These are phyloP conservation scores for Beroe ovata DNA, from an alignment of 37 sponge, comb jelly and placozoan genomes.

Conservation along the genomic window DNA sequence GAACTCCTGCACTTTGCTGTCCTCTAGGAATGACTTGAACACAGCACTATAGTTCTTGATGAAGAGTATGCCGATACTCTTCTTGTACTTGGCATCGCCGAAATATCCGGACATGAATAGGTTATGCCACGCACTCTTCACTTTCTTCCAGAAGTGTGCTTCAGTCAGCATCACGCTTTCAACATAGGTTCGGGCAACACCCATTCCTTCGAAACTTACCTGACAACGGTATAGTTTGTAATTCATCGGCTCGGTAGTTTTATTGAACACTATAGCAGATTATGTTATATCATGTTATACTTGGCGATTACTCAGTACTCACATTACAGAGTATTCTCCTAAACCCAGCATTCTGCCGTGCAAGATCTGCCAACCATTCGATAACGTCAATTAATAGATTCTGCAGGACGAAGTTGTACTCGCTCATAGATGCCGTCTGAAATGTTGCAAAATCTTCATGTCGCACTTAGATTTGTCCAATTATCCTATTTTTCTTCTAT, in stretches of 20 bases:
- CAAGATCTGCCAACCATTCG: conserved; percentile 3
- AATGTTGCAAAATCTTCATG: too few relatives aligned
- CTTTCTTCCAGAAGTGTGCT: conserved; percentile 57
- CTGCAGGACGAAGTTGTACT: conserved; percentile 5
- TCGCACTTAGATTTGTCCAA: too few relatives aligned
- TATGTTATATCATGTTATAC: neutral
- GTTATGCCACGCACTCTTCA: conserved; percentile 56
- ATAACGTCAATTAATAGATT: conserved; percentile 12
- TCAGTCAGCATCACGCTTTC: conserved; percentile 12
- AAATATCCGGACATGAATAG: conserved; percentile 54
- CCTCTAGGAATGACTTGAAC: conserved; percentile 3
- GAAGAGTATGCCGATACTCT: conserved; percentile 19
- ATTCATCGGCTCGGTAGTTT: neutral
- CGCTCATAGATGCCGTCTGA: conserved; percentile 33
- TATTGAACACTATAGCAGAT: neutral
- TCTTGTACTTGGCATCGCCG: conserved; percentile 38
- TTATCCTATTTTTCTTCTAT: too few relatives aligned
- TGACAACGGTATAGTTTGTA: too few relatives aligned
- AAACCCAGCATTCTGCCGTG: neutral
- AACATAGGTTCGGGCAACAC: neutral
- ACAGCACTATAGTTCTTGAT: conserved; percentile 39
- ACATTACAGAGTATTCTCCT: conserved; percentile 10
- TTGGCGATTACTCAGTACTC: neutral
- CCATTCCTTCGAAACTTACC: conserved; percentile 6
- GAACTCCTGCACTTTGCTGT: conserved; percentile 7